phyloP scores from a whole-genome alignment of 2,113 vertebrate genomes.

The Amblyopsis rosae region DNA sequence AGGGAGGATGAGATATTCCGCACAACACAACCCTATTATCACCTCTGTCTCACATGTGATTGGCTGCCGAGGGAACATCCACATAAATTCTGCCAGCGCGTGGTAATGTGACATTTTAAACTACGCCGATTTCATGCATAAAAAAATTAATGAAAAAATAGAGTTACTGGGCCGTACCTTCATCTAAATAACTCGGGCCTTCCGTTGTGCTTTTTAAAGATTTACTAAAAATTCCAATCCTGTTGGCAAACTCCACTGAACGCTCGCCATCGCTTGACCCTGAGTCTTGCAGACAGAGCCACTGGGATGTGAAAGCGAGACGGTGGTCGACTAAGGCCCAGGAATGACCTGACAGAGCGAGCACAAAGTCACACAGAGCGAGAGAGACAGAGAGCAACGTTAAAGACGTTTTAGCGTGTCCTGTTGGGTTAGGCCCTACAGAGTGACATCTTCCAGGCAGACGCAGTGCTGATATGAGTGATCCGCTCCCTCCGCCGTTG shows the following conservation, averaged over 20 bases:
- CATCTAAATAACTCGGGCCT: constrained; percentile 1
- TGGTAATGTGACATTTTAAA: constrained; percentile 37
- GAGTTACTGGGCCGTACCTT: constrained; percentile 18
- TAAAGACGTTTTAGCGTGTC: constrained; percentile 76
- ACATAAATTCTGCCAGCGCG: constrained; percentile 45
- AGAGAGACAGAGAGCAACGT: constrained; percentile 33
- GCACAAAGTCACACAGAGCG: constrained; percentile 37
- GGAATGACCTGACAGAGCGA: constrained; percentile 43
- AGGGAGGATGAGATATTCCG: constrained; percentile 52
- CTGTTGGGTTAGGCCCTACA: constrained; percentile 68
- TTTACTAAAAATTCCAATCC: constrained; percentile 14
- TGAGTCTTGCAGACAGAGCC: constrained; percentile 59
- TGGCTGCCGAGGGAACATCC: constrained; percentile 56
- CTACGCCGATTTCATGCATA: constrained; percentile 14
- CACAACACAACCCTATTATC: constrained; percentile 63
- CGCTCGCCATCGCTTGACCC: constrained; percentile 67
- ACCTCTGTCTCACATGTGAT: constrained; percentile 55
- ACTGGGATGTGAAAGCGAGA: constrained; percentile 74
- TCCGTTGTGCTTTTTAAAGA: not conserved
- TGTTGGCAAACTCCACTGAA: constrained; percentile 54
- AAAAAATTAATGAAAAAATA: too few relatives aligned
- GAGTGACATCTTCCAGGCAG: constrained; percentile 83
- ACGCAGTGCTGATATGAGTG: constrained; percentile 76
- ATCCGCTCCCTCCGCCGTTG: constrained; percentile 75
- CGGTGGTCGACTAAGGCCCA: constrained; percentile 55